Evolutionary conservation across 2,113 vertebrate genomes (phyloP).

Genomic region (Dunckerocampus dactyliophorus): DNA sequence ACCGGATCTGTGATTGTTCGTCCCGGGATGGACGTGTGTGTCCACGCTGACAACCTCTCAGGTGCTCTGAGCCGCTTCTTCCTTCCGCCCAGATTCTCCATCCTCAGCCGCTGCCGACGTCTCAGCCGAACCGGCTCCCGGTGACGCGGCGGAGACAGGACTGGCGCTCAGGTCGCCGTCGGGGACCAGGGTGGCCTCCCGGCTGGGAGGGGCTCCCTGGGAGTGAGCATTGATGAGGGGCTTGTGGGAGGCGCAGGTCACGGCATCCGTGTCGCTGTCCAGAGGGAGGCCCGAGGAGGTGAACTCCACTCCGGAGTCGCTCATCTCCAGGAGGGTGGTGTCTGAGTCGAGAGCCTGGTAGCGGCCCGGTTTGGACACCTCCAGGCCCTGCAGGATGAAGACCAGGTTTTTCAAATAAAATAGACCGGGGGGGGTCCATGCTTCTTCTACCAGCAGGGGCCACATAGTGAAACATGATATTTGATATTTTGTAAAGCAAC

Average conservation of each 20-base stretch:
- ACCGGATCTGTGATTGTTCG: conserved; percentile 14
- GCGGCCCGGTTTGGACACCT: conserved; percentile 67
- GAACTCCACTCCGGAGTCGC: conserved; percentile 71
- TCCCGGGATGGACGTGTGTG: conserved; percentile 10
- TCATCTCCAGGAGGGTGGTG: conserved; percentile 66
- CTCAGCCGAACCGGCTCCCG: conserved; percentile 32
- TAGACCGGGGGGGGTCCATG: too few species aligned
- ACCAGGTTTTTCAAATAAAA: not conserved
- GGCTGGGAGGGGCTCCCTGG: conserved; percentile 43
- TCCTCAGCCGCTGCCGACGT: conserved; percentile 24
- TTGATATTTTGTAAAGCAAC: too few species aligned
- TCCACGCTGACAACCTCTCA: conserved; percentile 18
- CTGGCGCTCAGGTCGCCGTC: conserved; percentile 53
- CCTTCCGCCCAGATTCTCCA: conserved; percentile 35
- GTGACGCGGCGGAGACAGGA: conserved; percentile 44
- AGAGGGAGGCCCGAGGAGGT: conserved; percentile 48
- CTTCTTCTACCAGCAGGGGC: too few species aligned
- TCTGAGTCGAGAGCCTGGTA: conserved; percentile 64
- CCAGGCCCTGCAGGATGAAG: conserved; percentile 55
- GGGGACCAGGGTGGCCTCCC: conserved; percentile 31
- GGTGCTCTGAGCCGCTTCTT: conserved; percentile 39
- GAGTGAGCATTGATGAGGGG: conserved; percentile 57
- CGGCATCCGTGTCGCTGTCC: conserved; percentile 70
- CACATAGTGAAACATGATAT: too few species aligned
- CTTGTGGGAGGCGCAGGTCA: conserved; percentile 63